Conservation (phyloP, 2,888 invertebrate genomes). For the Epirrhoe tristata region DNA sequence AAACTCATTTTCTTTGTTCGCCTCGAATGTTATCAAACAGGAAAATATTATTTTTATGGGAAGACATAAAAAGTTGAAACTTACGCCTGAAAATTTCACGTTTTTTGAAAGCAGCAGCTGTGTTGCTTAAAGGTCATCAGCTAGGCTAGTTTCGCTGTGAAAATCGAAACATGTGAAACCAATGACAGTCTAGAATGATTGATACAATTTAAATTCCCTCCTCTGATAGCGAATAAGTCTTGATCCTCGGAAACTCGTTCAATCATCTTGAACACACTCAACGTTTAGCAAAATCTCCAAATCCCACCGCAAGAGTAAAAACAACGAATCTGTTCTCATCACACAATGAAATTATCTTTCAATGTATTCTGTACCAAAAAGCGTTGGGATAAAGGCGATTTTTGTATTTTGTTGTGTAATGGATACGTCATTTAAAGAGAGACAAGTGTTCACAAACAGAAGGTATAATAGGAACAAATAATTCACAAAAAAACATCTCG, state of each 20-base stretch:
- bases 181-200: conserved; percentile 9
- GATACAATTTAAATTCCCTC: conserved; percentile 17
- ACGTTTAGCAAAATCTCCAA: conserved; percentile 75
- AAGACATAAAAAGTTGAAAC: conserved; percentile 40
- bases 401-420: conserved; percentile 36
- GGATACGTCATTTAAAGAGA: conserved; percentile 55
- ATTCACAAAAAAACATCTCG: conserved; percentile 66
- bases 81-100: conserved; percentile 35
- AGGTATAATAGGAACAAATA: conserved; percentile 70
- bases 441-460: conserved; percentile 59
- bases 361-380: conserved; percentile 21
- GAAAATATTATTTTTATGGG: conserved; percentile 38
- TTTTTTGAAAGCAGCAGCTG: conserved; percentile 14
- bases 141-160: not conserved
- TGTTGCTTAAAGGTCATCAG: not conserved
- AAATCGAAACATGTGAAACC: not conserved
- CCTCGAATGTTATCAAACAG: conserved; percentile 31
- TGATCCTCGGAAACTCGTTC: conserved; percentile 49
- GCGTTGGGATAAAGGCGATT: conserved; percentile 19
- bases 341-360: conserved; percentile 42
- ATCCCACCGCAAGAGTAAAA: conserved; percentile 74
- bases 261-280: conserved; percentile 68
- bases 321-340: conserved; percentile 66
- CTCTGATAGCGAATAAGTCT: conserved; percentile 30
- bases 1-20: conserved; percentile 36